Evolutionary conservation across 2,797 vertebrate genomes (phyloP).

Genomic region (Morus bassanus): DNA sequence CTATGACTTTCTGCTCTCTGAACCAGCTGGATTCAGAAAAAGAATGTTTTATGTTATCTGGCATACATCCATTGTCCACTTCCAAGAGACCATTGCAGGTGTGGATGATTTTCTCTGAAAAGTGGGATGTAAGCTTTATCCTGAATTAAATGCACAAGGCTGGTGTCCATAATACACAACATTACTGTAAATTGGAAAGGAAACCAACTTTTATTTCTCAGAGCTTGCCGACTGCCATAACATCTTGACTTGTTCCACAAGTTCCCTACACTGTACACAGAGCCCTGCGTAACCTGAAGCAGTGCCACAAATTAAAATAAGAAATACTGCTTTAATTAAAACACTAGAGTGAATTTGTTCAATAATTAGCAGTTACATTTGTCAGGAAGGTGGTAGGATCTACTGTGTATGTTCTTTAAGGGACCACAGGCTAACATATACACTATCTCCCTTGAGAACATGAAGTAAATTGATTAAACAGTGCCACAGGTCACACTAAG

Average conservation of each 20-base stretch:
- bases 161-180: neutral
- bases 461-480: constrained; percentile 35
- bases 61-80: neutral
- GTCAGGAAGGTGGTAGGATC: neutral
- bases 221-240: neutral
- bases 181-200: neutral
- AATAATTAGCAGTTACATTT: constrained; percentile 19
- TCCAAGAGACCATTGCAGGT: neutral
- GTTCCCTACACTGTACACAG: neutral
- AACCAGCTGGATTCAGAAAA: neutral
- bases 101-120: neutral
- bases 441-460: neutral
- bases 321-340: constrained; percentile 45
- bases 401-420: neutral
- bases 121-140: neutral
- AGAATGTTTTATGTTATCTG: neutral
- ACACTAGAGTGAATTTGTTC: neutral
- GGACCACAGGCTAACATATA: neutral
- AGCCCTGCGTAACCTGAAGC: neutral
- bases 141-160: neutral
- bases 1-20: neutral
- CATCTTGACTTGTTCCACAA: neutral
- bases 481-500: neutral
- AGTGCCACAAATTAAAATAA: neutral
- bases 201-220: neutral